Evolutionary conservation across 53 echinoderm and acorn worm genomes (phyloP).

Genomic region (Mesocentrotus franciscanus): DNA sequence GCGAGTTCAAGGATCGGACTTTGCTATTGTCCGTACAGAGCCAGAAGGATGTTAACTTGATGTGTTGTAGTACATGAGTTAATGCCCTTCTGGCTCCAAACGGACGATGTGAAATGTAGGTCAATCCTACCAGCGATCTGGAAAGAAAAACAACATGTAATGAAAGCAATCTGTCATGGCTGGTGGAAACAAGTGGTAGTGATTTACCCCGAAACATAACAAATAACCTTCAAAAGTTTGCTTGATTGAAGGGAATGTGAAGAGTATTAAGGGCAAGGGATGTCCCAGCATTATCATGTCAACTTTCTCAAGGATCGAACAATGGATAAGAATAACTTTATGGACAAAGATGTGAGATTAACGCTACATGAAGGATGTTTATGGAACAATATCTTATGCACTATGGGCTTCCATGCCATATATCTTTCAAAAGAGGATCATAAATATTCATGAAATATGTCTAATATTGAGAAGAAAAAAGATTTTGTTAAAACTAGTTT

Average conservation of each 20-base stretch:
- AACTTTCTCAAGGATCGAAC: background rate
- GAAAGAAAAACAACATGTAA: background rate
- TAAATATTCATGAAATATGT: too few species aligned
- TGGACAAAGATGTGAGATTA: background rate
- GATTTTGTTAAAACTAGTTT: too few species aligned
- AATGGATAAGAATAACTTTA: background rate
- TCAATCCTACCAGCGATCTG: background rate
- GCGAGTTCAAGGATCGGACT: conserved; percentile 20
- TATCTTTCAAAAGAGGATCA: background rate
- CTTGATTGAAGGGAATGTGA: background rate
- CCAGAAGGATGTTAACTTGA: too few species aligned
- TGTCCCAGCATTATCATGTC: background rate
- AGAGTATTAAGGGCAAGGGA: background rate
- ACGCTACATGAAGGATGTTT: background rate
- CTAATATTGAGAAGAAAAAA: too few species aligned
- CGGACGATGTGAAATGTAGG: background rate
- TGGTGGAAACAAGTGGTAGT: background rate
- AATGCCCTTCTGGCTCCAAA: too few species aligned
- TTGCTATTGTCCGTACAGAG: background rate
- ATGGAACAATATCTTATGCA: background rate
- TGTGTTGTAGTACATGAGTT: too few species aligned
- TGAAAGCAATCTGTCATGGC: background rate
- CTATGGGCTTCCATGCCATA: background rate
- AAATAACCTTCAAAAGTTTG: background rate
- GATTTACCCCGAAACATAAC: conserved; percentile 14